Evolutionary conservation across 2,888 invertebrate genomes (phyloP), one percentile per base, ranked within the genome.

Genomic region (Pterostichus madidus): DNA sequence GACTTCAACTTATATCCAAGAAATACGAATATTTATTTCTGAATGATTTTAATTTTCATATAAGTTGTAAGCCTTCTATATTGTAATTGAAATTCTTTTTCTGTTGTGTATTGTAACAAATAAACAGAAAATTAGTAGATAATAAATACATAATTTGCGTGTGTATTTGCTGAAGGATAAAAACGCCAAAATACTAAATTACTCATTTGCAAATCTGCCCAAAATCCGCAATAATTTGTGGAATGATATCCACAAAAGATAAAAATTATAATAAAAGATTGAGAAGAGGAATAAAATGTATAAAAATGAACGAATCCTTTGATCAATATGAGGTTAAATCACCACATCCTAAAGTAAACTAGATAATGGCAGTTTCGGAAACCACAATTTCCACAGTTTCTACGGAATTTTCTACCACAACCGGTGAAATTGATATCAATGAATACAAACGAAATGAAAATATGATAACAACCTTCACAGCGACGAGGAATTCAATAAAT

Each of bases 361-460:
- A 81, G 81, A 81, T 81, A 81, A 81, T 81, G 46, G 44, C 61
- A 53, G 75, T 81, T 81, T 81, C 56, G 81, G 81, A 81, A 81
- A 81, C 81, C 81, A 61, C 81, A 81, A 75, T 81, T 75, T 81
- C 81, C 81, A 81, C 59, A 61, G 52, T 81, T 81, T 81, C 73
- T 59, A 46, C 31, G 61, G 81, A 81, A 81, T 81, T 75, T 75
- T 81, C 75, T 81, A 81, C 81, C 81, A 75, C 81, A 81, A 81
- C 81, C 81, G 81, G 81, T 75, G 56, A 81, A 81, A 56, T 75
- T 81, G 81, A 81, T 81, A 80, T 73, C 35, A 73, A 80, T 73
- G 80, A 73, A 73, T 79, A 44, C 44, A 39, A 39, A 39, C 39
- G n/a, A 31, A 75, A 75, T 52, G 52, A 75, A 75, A 71, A 39